A percentile compares a stretch with the other conserved stretches of the same genome.
phyloP scores from a whole-genome alignment of 2,113 vertebrate species.

The Mixornis gularis region DNA sequence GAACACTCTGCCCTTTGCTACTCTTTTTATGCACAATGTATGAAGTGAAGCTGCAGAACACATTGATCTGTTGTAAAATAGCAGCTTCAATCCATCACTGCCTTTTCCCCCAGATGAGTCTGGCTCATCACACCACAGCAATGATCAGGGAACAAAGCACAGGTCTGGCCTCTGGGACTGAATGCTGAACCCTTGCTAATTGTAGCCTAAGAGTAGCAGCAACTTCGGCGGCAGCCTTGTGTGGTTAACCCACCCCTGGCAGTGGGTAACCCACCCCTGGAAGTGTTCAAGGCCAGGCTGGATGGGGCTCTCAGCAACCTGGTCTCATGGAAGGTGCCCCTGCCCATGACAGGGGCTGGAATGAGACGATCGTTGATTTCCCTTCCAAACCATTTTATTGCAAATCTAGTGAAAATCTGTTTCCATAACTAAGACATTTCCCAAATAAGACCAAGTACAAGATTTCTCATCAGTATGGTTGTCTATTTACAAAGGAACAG shows the following conservation, averaged over 20 bases:
- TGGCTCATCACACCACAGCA: too few species aligned
- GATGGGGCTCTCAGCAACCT: not conserved
- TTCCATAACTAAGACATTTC: not conserved
- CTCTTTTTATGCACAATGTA: not conserved
- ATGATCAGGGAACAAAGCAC: not conserved
- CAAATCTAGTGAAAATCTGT: not conserved
- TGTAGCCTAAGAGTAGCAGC: fast-evolving
- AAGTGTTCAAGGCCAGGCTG: not conserved
- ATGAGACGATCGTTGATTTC: not conserved
- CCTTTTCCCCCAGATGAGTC: not conserved
- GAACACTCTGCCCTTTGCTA: not conserved
- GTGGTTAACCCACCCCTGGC: fast-evolving
- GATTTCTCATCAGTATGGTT: not conserved
- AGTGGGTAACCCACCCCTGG: fast-evolving
- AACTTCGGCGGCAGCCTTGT: fast-evolving
- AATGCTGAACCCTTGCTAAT: not conserved
- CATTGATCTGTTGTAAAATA: not conserved
- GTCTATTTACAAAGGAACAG: not conserved
- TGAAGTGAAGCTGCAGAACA: not conserved
- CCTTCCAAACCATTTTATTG: not conserved
- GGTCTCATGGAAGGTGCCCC: not conserved
- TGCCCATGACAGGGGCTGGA: fast-evolving
- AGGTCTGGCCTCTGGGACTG: not conserved
- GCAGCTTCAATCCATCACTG: not conserved
- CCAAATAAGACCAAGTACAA: not conserved